phyloP scores from a whole-genome alignment of 2,888 invertebrate genomes.

The Chesias legatella region DNA sequence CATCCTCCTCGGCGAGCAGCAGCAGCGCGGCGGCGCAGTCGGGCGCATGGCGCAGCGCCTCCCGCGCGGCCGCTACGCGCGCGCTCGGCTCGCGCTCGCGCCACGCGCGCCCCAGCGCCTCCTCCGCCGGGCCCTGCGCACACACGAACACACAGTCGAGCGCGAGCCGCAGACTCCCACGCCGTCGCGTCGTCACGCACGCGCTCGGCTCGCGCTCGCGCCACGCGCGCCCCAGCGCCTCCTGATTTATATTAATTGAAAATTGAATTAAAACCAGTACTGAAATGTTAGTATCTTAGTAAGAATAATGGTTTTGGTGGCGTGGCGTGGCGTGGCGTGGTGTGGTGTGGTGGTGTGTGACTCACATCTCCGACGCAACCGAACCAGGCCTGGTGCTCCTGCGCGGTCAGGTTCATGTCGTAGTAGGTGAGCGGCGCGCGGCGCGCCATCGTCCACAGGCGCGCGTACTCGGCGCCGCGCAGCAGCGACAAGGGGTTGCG shows the following conservation, averaged over 20 bases:
- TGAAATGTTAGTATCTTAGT: no score
- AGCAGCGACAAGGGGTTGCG: slow-evolving; percentile 97
- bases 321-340: no score
- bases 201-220: slow-evolving; percentile 54
- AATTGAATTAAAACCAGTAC: no score
- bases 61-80: slow-evolving; percentile 91
- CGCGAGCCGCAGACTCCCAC: slow-evolving; percentile 45
- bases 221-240: slow-evolving; percentile 97
- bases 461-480: slow-evolving; percentile 97
- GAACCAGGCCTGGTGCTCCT: slow-evolving; percentile 92
- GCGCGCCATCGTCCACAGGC: slow-evolving; percentile 94
- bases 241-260: no score
- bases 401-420: slow-evolving; percentile 99
- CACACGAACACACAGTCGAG: no score
- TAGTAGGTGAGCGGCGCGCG: slow-evolving; percentile 98
- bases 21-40: slow-evolving; percentile 98
- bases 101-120: slow-evolving; percentile 95
- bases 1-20: slow-evolving; percentile 97
- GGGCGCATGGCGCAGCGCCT: slow-evolving; percentile 90
- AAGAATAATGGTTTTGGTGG: no score
- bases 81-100: slow-evolving; percentile 91
- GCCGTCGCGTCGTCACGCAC: slow-evolving; percentile 82
- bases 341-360: no score
- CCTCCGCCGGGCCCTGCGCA: slow-evolving; percentile 90
- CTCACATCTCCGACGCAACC: slow-evolving; percentile 41